A percentile compares a stretch with the other conserved stretches of the same genome.
Evolutionary conservation across 2,797 vertebrate genomes (phyloP).

Genomic region (Xenops minutus): DNA sequence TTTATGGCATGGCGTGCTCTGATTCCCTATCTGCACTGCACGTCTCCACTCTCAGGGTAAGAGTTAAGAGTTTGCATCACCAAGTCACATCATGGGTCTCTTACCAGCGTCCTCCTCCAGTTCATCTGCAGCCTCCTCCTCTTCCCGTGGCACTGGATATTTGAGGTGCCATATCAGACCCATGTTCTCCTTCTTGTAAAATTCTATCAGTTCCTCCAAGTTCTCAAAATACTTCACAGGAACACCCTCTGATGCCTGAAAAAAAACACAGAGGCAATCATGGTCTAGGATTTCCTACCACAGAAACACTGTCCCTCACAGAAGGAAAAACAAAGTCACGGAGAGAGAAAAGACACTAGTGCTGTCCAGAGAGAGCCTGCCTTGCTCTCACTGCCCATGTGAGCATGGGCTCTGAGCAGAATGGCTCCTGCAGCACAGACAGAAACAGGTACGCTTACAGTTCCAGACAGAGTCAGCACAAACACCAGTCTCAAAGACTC

Average conservation of each 20-base stretch:
- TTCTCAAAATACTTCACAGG: slow-evolving; percentile 87
- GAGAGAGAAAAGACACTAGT: background rate
- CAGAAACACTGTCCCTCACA: background rate
- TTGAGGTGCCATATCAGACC: slow-evolving; percentile 93
- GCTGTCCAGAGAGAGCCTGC: background rate
- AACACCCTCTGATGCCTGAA: slow-evolving; percentile 94
- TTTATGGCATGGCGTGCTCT: background rate
- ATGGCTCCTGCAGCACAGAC: background rate
- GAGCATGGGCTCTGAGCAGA: background rate
- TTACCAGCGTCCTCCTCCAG: slow-evolving; percentile 90
- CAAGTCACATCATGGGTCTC: background rate
- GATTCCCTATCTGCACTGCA: background rate
- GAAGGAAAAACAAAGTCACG: background rate
- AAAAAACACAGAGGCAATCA: slow-evolving; percentile 1
- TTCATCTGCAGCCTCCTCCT: slow-evolving; percentile 80
- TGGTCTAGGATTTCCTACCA: background rate
- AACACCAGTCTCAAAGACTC: background rate
- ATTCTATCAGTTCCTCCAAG: slow-evolving; percentile 91
- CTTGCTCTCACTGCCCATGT: background rate
- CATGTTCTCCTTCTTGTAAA: slow-evolving; percentile 93
- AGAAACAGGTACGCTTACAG: background rate
- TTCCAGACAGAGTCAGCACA: background rate
- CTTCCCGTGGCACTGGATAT: slow-evolving; percentile 86
- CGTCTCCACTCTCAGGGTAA: background rate
- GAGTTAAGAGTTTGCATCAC: background rate